Conservation (phyloP, 35 echinoderm and acorn worm species). For the Apostichopus parvimensis region DNA sequence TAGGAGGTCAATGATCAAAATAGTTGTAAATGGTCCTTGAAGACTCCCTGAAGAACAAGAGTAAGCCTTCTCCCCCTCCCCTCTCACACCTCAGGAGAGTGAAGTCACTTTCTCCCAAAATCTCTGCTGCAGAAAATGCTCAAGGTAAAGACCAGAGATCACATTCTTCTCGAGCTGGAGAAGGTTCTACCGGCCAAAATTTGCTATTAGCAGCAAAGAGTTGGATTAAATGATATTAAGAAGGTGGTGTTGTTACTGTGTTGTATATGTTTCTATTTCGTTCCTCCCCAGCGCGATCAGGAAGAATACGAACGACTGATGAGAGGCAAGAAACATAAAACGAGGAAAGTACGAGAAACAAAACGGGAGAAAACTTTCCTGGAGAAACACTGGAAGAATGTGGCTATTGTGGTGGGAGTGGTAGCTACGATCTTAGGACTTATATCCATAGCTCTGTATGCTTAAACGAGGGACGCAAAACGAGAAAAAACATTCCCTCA, state of each 20-base stretch:
- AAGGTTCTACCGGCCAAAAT: too few relatives aligned
- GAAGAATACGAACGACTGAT: conserved; percentile 52
- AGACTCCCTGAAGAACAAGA: too few relatives aligned
- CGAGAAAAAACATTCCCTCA: conserved; percentile 40
- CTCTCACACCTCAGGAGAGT: too few relatives aligned
- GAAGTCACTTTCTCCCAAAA: too few relatives aligned
- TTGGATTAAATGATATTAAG: too few relatives aligned
- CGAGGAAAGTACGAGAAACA: conserved; percentile 19
- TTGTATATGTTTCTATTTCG: not conserved
- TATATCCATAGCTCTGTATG: conserved; percentile 49
- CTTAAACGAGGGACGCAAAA: not conserved
- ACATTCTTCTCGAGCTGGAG: too few relatives aligned
- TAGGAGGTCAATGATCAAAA: too few relatives aligned
- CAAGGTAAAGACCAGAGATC: too few relatives aligned
- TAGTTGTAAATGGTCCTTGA: too few relatives aligned
- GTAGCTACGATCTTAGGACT: conserved; percentile 27
- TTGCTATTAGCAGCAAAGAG: too few relatives aligned
- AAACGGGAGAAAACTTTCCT: conserved; percentile 47
- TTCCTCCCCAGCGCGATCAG: conserved; percentile 13
- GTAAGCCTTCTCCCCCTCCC: too few relatives aligned
- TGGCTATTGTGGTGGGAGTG: conserved; percentile 22
- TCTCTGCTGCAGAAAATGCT: too few relatives aligned
- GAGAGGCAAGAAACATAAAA: conserved; percentile 50
- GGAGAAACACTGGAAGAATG: conserved; percentile 42
- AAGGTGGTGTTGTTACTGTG: not conserved